Percentiles rank a stretch among this genome's conserved stretches.
phyloP scores from a whole-genome alignment of 2,113 vertebrate species.

The Oreocharis arfaki region DNA sequence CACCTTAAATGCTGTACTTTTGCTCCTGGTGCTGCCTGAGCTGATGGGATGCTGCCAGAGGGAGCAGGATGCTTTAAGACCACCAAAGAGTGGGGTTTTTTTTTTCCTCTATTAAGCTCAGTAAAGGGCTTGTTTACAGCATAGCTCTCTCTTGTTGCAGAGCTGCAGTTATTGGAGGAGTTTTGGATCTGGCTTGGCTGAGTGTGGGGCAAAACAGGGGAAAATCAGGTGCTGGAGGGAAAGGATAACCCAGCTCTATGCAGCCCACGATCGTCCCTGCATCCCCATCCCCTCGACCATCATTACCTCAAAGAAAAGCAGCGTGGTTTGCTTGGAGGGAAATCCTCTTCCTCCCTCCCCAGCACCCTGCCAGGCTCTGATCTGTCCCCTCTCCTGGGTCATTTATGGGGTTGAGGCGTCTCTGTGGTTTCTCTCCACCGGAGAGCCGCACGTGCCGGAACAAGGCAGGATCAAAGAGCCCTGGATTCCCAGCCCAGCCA shows the following conservation, averaged over 20 bases:
- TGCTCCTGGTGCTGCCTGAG: background rate
- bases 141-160: background rate
- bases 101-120: background rate
- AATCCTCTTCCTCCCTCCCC: background rate
- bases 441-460: background rate
- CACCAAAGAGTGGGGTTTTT: background rate
- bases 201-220: background rate
- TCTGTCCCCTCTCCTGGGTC: background rate
- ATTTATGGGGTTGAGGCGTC: rapidly evolving
- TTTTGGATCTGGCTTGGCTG: background rate
- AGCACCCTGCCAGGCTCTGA: background rate
- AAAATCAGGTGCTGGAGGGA: background rate
- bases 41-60: background rate
- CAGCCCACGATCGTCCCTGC: background rate
- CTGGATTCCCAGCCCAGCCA: background rate
- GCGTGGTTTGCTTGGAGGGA: background rate
- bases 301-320: background rate
- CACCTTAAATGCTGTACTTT: background rate
- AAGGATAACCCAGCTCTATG: background rate
- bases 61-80: background rate
- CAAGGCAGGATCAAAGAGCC: background rate
- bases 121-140: background rate
- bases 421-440: background rate
- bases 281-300: background rate
- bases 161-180: background rate